These are phyloP conservation scores for Asarcornis scutulata DNA, from an alignment of 2,113 vertebrate species.

Conservation along the genomic window DNA sequence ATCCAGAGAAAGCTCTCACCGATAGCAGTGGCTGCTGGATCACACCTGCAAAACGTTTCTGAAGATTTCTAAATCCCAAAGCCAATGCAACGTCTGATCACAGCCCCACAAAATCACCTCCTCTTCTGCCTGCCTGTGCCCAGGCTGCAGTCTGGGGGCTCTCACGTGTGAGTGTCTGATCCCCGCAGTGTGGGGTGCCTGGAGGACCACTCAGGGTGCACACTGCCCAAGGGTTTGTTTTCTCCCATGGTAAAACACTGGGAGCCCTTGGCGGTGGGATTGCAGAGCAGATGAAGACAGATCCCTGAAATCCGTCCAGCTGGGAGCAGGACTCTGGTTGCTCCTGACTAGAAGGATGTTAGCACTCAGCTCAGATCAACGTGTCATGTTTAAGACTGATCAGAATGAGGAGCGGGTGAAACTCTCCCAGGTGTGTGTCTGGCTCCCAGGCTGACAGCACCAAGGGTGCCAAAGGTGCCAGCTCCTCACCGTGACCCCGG, in stretches of 20 bases:
- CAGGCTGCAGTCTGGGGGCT: accelerated
- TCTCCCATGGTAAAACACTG: not conserved
- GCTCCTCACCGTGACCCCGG: not conserved
- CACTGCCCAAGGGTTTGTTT: not conserved
- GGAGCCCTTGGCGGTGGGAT: not conserved
- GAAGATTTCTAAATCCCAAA: not conserved
- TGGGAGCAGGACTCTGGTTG: not conserved
- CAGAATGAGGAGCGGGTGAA: not conserved
- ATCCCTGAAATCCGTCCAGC: not conserved
- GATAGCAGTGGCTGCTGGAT: not conserved
- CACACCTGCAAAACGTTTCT: not conserved
- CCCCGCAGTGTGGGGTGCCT: accelerated
- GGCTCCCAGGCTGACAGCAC: not conserved
- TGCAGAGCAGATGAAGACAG: not conserved
- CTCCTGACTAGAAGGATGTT: not conserved
- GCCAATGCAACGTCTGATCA: too few relatives aligned
- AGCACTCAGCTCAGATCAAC: not conserved
- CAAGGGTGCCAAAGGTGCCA: not conserved
- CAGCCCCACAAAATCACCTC: not conserved
- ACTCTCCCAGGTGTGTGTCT: accelerated
- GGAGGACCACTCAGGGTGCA: not conserved
- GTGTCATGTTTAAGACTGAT: not conserved
- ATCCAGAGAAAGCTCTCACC: not conserved
- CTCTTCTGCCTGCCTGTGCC: accelerated
- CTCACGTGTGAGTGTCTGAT: not conserved